A percentile compares a stretch with the other conserved stretches of the same genome.
phyloP scores from a whole-genome alignment of 92 coral and sea anemone species.

The Blastomussa wellsi region DNA sequence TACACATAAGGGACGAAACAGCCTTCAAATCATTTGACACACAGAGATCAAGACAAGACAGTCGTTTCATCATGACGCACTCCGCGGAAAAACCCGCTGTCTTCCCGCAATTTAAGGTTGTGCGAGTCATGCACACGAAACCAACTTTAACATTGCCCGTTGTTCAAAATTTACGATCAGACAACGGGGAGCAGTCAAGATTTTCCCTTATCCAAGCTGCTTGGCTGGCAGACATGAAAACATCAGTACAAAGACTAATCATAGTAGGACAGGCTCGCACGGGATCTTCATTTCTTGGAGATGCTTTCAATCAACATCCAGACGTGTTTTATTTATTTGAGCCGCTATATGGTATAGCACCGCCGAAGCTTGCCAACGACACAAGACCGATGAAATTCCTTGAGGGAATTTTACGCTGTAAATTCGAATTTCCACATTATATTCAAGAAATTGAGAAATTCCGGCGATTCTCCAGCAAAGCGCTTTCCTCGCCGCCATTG shows the following conservation, averaged over 20 bases:
- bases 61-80: background rate
- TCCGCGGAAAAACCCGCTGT: background rate
- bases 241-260: conserved; percentile 3
- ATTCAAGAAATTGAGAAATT: conserved; percentile 64
- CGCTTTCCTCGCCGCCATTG: conserved; percentile 81
- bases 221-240: background rate
- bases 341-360: conserved; percentile 72
- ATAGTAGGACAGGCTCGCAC: conserved; percentile 31
- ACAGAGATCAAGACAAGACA: background rate
- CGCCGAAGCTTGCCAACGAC: conserved; percentile 69
- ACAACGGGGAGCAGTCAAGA: background rate
- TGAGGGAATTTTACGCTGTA: conserved; percentile 73
- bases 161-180: background rate
- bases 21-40: background rate
- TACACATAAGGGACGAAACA: background rate
- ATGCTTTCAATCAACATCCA: conserved; percentile 79
- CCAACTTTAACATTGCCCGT: background rate
- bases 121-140: background rate
- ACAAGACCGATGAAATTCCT: conserved; percentile 66
- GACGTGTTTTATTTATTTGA: conserved; percentile 76
- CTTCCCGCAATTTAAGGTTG: background rate
- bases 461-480: conserved; percentile 81
- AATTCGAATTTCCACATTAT: conserved; percentile 59
- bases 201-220: background rate
- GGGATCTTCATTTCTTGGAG: conserved; percentile 75